Conservation (phyloP, 2,113 vertebrate genomes). For the Hoplias malabaricus region DNA sequence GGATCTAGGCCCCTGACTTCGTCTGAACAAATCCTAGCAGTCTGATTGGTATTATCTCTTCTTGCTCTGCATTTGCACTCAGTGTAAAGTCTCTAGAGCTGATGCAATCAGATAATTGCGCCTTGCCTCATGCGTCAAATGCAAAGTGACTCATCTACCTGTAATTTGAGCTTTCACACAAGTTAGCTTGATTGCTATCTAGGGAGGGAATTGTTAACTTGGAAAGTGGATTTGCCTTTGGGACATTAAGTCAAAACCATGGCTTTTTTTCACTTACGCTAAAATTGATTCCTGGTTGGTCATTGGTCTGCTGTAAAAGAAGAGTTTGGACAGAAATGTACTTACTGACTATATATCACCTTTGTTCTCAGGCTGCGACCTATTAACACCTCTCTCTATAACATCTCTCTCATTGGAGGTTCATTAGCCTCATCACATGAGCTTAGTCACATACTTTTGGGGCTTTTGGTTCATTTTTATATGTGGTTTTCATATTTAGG, state of each 20-base stretch:
- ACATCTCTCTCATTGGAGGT: no score
- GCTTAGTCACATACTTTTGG: no score
- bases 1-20: not conserved
- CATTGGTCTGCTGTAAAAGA: no score
- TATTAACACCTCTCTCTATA: no score
- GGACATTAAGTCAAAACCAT: not conserved
- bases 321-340: no score
- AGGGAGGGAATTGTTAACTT: not conserved
- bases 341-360: no score
- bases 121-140: not conserved
- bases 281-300: not conserved
- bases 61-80: not conserved
- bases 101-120: conserved; percentile 20
- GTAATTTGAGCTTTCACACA: not conserved
- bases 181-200: not conserved
- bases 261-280: not conserved
- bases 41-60: conserved; percentile 2
- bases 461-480: no score
- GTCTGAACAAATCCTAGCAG: not conserved
- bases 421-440: no score
- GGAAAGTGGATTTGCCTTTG: not conserved
- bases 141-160: not conserved
- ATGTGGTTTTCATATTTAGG: no score
- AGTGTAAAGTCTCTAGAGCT: not conserved
- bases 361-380: no score